Evolutionary conservation across 2,113 vertebrate species (phyloP), one percentile per base, ranked within the genome.

Genomic region (Rhinopomastus cyanomelas): DNA sequence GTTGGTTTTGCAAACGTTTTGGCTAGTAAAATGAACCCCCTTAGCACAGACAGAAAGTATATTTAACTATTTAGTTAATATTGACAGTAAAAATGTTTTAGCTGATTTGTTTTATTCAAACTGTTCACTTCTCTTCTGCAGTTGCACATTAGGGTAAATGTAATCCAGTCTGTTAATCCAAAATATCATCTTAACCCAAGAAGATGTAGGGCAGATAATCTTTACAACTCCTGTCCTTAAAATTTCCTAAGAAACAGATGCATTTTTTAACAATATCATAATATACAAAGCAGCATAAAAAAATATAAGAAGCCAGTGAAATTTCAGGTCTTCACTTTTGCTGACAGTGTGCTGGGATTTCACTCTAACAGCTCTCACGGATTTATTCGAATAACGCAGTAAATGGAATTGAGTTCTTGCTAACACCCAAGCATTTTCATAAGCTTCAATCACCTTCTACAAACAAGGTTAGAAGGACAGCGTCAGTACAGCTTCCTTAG

Each of bases 351-450:
- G 46, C 83, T 94, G 25, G 48, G 56, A 55, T 74, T 77, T 49
- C 68, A 74, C 72, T 52, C 68, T 84, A 81, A 90, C 48, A 79
- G 55, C 49, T 90, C 46, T 36, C 21, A 42, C 12, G 6, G 66
- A 64, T 66, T 94, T 77, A 64, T 66, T 94, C 75, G 64, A 83
- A 84, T 19, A 91, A 74, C 11, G 15, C 51, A 93, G 66, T 30
- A 81, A 82, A 34, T 27, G 62, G 37, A 71, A 46, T 8, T 23
- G 14, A 42, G 26, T 15, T 62, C 76, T 68, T 36, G 16, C 14
- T 46, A 51, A 22, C 12, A 68, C 49, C 22, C 16, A 36, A 69
- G 51, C 34, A 87, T 61, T 37, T 22, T 73, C 2, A 25, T 26
- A 10, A 57, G 16, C 9, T 75, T 88, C 53, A 84, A 84, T 46